Evolutionary conservation across 2,113 vertebrate genomes (phyloP).

Genomic region (Anoplopoma fimbria): DNA sequence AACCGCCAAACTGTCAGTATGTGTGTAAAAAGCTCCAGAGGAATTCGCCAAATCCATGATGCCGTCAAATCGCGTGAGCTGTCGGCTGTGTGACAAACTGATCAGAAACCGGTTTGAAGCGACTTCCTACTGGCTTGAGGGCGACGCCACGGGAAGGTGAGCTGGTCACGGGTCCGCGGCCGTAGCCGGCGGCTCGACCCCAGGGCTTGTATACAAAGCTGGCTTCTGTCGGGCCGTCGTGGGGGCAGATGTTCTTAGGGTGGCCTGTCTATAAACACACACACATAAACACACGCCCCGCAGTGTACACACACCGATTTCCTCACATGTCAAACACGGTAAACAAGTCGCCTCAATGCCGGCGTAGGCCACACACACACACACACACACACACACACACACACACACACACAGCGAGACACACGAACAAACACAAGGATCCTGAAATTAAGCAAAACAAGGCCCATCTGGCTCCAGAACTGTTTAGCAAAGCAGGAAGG

Average conservation of each 20-base stretch:
- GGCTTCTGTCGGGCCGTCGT: constrained; percentile 71
- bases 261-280: constrained; percentile 73
- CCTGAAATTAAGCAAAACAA: constrained; percentile 78
- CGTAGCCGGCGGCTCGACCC: constrained; percentile 22
- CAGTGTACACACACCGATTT: constrained; percentile 78
- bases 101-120: not conserved
- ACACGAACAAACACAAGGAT: constrained; percentile 67
- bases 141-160: constrained; percentile 32
- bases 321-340: constrained; percentile 78
- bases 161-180: constrained; percentile 23
- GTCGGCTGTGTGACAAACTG: not conserved
- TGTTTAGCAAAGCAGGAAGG: constrained; percentile 76
- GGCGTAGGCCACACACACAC: constrained; percentile 66
- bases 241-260: constrained; percentile 77
- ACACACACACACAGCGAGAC: constrained; percentile 51
- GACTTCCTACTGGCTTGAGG: not conserved
- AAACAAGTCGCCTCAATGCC: constrained; percentile 75
- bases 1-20: constrained; percentile 53
- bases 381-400: constrained; percentile 56
- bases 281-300: constrained; percentile 74
- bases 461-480: constrained; percentile 73
- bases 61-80: not conserved
- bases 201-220: constrained; percentile 65
- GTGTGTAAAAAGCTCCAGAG: constrained; percentile 20
- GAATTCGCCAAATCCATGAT: constrained; percentile 17